Base-by-base conservation (phyloP, 1,140 invertebrate species). In the Drosophila kepulauana region DNA sequence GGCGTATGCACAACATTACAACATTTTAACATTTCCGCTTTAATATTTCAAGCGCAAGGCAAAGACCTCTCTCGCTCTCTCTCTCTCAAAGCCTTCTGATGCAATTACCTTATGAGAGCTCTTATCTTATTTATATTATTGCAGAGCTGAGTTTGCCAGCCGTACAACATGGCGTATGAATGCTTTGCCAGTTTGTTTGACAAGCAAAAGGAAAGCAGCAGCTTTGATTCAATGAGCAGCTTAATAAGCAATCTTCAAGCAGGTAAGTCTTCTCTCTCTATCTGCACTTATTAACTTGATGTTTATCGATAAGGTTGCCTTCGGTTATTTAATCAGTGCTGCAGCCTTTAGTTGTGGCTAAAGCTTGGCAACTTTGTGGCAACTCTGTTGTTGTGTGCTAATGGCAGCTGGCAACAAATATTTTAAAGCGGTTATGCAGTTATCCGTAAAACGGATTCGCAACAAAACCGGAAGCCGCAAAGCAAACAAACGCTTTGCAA, bases 401-500 rank as follows among this genome's bases (percentile, higher is more conserved):
- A 38, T 8, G 45, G 56, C 25, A 68, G 57, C 65, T 43, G 66
- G 13, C 54, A 41, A 15, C 45, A 70, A 75, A 75, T 72, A 72
- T 77, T 78, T 75, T 68, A 79, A 79, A 79, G 64, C 74, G 78
- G 74, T 79, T 77, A 73, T 79, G 78, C 78, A 79, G 68, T 64
- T 73, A 79, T 72, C 77, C 74, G 78, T 78, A 65, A 78, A 78
- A 78, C 79, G 80, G 75, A 82, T 82, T 79, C 58, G 51, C 59
- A 81, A 75, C 75, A 78, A 88, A 81, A 89, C 85, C 80, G 84
- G 84, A 88, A 88, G 80, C 84, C 85, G 41, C 82, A 87, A 87
- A 88, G 82, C 85, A 89, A 89, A 89, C 81, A 85, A 85, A 81
- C 82, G 82, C 81, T 82, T 78, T 70, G 64, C 70, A 89, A 85